These are phyloP conservation scores for Oncorhynchus keta DNA, from an alignment of 2,113 vertebrate genomes.

Conservation along the genomic window DNA sequence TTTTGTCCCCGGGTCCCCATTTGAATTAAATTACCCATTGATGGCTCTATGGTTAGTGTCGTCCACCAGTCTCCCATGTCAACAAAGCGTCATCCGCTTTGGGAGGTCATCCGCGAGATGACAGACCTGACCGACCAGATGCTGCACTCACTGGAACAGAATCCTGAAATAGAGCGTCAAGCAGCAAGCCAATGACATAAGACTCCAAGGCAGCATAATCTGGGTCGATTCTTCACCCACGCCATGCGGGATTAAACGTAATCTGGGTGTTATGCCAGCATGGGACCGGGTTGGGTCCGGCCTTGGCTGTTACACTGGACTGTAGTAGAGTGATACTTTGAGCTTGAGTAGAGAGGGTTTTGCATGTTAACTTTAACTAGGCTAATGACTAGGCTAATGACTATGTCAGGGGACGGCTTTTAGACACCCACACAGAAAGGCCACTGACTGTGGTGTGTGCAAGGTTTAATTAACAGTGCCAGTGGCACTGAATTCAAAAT, in stretches of 20 bases:
- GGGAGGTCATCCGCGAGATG: conserved; percentile 54
- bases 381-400: not conserved
- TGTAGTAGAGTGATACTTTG: not conserved
- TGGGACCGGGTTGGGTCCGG: conserved; percentile 28
- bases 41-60: conserved; percentile 76
- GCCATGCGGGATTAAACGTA: conserved; percentile 60
- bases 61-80: conserved; percentile 93
- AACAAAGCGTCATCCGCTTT: conserved; percentile 60
- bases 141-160: conserved; percentile 68
- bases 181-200: conserved; percentile 45
- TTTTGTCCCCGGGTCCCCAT: conserved; percentile 8
- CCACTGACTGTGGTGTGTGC: too few relatives aligned
- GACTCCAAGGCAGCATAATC: conserved; percentile 65
- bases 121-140: conserved; percentile 53
- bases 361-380: not conserved
- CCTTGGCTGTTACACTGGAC: conserved; percentile 23
- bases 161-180: conserved; percentile 74
- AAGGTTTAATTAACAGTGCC: too few relatives aligned
- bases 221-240: conserved; percentile 54
- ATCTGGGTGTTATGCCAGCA: conserved; percentile 35
- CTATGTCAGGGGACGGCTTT: not conserved
- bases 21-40: conserved; percentile 74
- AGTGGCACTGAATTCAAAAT: too few relatives aligned
- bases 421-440: too few relatives aligned
- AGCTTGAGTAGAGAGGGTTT: not conserved